phyloP scores from a whole-genome alignment of 1,140 invertebrate species.

The Dolichoris vasculosae region DNA sequence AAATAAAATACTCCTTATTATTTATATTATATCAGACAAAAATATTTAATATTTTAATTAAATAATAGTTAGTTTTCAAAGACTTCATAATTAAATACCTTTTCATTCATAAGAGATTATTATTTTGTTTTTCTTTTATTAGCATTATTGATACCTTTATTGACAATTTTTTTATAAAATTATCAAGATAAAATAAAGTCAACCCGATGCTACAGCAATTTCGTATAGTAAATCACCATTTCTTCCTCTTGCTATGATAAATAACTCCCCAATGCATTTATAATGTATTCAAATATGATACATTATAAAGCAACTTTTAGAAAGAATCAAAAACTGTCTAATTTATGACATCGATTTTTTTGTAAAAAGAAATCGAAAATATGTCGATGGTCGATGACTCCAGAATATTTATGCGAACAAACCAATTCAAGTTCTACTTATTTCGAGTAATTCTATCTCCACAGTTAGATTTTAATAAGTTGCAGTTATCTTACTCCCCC shows the following conservation, averaged over 20 bases:
- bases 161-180: not conserved
- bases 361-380: not conserved
- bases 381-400: not conserved
- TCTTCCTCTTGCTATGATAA: not conserved
- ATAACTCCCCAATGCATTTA: too few relatives aligned
- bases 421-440: not conserved
- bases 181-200: not conserved
- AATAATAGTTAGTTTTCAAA: not conserved
- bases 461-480: not conserved
- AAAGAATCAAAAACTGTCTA: not conserved
- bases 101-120: too few relatives aligned
- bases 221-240: not conserved
- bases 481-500: not conserved
- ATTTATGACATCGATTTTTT: not conserved
- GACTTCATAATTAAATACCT: not conserved
- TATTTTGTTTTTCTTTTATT: too few relatives aligned
- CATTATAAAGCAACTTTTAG: too few relatives aligned
- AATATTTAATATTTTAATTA: not conserved
- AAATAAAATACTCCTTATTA: not conserved
- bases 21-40: not conserved
- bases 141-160: not conserved
- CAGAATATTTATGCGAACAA: not conserved
- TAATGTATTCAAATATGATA: too few relatives aligned
- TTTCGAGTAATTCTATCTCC: not conserved
- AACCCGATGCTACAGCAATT: not conserved